These are phyloP conservation scores for Nannobrachium achirus DNA, from an alignment of 2,113 vertebrate genomes.

Conservation along the genomic window DNA sequence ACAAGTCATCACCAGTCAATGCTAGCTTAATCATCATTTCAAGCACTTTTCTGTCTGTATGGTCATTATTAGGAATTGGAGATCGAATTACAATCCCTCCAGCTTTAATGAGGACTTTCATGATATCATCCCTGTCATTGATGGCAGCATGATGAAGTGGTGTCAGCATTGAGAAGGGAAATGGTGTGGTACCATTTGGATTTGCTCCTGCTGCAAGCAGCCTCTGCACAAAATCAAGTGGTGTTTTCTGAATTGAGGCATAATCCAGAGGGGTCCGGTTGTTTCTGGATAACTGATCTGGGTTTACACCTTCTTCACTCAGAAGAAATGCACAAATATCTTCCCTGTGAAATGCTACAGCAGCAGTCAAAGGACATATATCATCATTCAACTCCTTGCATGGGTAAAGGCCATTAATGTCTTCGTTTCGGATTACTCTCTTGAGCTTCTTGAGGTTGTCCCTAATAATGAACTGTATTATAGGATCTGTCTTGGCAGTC, in stretches of 20 bases:
- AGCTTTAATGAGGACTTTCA: constrained; percentile 45
- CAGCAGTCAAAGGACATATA: constrained; percentile 56
- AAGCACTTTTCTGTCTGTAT: constrained; percentile 24
- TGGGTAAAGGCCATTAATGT: constrained; percentile 41
- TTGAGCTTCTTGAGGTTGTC: constrained; percentile 6
- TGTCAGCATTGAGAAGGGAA: background rate
- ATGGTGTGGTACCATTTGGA: background rate
- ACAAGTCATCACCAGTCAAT: background rate
- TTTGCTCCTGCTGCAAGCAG: constrained; percentile 52
- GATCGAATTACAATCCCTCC: background rate
- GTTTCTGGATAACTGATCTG: accelerated
- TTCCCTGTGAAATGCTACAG: constrained; percentile 23
- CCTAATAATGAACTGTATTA: constrained; percentile 51
- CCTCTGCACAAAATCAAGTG: constrained; percentile 23
- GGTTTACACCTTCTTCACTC: background rate
- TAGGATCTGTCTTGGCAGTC: constrained; percentile 34
- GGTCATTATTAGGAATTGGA: background rate
- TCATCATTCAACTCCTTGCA: constrained; percentile 6
- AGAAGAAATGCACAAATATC: constrained; percentile 43
- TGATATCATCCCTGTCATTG: constrained; percentile 35
- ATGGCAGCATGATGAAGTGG: constrained; percentile 50
- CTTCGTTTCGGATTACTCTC: background rate
- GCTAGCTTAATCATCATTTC: constrained; percentile 26
- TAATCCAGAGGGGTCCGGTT: constrained; percentile 43
- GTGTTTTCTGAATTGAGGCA: constrained; percentile 6